Conservation (phyloP, 2,888 invertebrate species). For the Minunthozetes semirufus region DNA sequence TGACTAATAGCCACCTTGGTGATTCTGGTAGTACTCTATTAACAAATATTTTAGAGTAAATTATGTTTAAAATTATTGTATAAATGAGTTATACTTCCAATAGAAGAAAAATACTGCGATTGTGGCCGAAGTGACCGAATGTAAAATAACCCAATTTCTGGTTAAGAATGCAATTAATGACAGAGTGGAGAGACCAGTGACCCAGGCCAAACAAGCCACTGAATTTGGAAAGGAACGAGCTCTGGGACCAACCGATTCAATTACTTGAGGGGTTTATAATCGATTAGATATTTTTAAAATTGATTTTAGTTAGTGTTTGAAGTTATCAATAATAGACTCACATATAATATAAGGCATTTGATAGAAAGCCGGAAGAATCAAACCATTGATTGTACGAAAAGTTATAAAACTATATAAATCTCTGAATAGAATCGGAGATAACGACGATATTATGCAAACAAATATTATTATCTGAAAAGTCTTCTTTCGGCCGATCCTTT, state of each 20-base stretch:
- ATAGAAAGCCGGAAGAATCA: constrained; percentile 39
- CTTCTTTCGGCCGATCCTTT: constrained; percentile 38
- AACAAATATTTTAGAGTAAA: not conserved
- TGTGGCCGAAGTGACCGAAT: constrained; percentile 42
- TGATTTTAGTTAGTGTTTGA: not conserved
- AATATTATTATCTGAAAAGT: constrained; percentile 38
- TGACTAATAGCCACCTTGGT: constrained; percentile 44
- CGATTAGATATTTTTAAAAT: no score
- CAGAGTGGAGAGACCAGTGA: constrained; percentile 45
- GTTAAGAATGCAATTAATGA: constrained; percentile 45
- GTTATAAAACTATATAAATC: constrained; percentile 38
- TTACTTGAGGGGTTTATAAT: constrained; percentile 29
- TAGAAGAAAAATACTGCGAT: constrained; percentile 40
- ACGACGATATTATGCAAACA: constrained; percentile 32
- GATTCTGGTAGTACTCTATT: constrained; percentile 41
- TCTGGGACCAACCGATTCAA: constrained; percentile 40
- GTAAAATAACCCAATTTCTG: constrained; percentile 45
- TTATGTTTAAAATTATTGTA: not conserved
- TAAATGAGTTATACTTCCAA: constrained; percentile 39
- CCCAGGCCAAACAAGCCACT: constrained; percentile 40
- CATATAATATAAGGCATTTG: constrained; percentile 40
- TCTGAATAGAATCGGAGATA: constrained; percentile 37
- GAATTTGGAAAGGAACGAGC: constrained; percentile 50
- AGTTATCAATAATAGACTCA: constrained; percentile 31
- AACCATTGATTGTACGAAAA: constrained; percentile 39